Evolutionary conservation across 2,113 vertebrate genomes (phyloP).

Genomic region (Pachycephala philippinensis): DNA sequence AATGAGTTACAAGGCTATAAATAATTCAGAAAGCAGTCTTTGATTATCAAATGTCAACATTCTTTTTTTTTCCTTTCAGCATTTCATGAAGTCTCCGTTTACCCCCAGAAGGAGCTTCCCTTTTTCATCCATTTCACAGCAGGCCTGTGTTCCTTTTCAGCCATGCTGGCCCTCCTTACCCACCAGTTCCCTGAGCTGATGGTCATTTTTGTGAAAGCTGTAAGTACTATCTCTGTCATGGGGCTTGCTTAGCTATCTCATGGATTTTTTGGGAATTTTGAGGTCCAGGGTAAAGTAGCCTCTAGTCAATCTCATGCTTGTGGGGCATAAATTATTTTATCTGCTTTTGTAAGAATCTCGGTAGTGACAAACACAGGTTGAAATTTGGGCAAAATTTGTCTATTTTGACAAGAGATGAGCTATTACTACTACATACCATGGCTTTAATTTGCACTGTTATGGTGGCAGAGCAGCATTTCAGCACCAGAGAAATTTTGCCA

Average conservation of each 20-base stretch:
- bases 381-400: not conserved
- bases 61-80: constrained; percentile 71
- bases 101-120: constrained; percentile 97
- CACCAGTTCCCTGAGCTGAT: constrained; percentile 98
- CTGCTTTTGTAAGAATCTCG: not conserved
- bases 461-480: not conserved
- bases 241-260: constrained; percentile 10
- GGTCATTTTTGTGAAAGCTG: constrained; percentile 95
- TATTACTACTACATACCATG: not conserved
- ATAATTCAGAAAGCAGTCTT: not conserved
- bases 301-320: not conserved
- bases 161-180: constrained; percentile 96
- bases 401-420: not conserved
- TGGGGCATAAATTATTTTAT: not conserved
- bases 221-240: constrained; percentile 69
- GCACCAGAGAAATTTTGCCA: not conserved
- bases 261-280: not conserved
- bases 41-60: not conserved
- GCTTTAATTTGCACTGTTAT: not conserved
- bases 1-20: not conserved
- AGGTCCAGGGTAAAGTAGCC: not conserved
- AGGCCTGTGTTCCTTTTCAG: constrained; percentile 95
- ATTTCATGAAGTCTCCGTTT: constrained; percentile 97
- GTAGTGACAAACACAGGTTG: not conserved
- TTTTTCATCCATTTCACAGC: constrained; percentile 99